Conservation (phyloP, 2,113 vertebrate species). For the Pseudonaja textilis region DNA sequence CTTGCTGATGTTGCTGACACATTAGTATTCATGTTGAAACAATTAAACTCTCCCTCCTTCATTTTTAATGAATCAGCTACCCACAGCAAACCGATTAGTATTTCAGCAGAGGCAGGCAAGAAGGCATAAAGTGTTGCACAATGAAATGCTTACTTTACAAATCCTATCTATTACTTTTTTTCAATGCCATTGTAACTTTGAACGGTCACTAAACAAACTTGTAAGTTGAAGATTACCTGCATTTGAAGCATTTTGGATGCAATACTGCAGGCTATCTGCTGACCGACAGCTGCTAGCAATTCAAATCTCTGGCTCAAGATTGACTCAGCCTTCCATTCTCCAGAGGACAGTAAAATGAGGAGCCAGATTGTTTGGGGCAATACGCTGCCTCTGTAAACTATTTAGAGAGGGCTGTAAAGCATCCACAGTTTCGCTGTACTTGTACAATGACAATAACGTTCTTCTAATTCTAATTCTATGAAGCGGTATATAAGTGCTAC, state of each 20-base stretch:
- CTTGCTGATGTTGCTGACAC: slow-evolving; percentile 18
- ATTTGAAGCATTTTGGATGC: not conserved
- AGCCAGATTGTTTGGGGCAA: too few species aligned
- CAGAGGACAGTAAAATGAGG: too few species aligned
- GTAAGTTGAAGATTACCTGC: not conserved
- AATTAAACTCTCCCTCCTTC: slow-evolving; percentile 35
- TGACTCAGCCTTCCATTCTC: too few species aligned
- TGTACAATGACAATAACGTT: too few species aligned
- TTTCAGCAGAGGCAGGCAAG: slow-evolving; percentile 78
- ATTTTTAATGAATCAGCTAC: slow-evolving; percentile 51
- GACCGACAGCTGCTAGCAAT: too few species aligned
- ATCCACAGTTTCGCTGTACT: too few species aligned
- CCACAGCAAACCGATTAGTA: slow-evolving; percentile 69
- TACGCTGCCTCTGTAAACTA: too few species aligned
- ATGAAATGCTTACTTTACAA: slow-evolving; percentile 76
- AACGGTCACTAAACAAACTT: not conserved
- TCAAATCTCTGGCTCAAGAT: too few species aligned
- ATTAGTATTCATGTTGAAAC: slow-evolving; percentile 30
- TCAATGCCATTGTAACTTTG: not conserved
- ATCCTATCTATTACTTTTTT: slow-evolving; percentile 50
- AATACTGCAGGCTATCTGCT: too few species aligned
- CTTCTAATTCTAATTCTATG: too few species aligned
- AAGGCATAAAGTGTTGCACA: slow-evolving; percentile 67
- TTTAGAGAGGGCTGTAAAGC: too few species aligned
- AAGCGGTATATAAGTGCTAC: too few species aligned